These are phyloP conservation scores for Phodopus roborovskii DNA, from an alignment of 2,113 vertebrate species.

Conservation along the genomic window DNA sequence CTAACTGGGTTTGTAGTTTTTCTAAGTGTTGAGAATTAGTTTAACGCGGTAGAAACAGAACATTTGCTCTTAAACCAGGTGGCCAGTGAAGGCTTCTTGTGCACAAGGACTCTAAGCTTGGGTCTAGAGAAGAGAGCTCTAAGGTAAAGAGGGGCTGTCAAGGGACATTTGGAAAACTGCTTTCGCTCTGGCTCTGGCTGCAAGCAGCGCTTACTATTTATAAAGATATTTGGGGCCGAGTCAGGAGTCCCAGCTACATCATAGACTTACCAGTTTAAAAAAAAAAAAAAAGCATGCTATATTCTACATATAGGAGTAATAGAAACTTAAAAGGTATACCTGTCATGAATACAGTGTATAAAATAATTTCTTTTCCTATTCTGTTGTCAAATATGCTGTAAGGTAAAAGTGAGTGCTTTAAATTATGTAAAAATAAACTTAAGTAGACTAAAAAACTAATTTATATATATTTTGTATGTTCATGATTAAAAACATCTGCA, in stretches of 20 bases:
- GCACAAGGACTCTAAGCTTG: neutral
- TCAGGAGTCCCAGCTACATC: neutral
- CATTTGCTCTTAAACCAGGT: neutral
- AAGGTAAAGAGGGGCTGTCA: neutral
- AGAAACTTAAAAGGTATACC: neutral
- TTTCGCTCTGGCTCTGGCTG: neutral
- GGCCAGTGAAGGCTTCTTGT: neutral
- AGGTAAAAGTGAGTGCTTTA: conserved; percentile 22
- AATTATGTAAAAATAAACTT: conserved; percentile 1
- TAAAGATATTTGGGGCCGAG: neutral
- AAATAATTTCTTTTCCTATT: neutral
- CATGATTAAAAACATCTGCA: conserved; percentile 8
- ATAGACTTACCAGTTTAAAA: neutral
- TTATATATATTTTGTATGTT: conserved; percentile 12
- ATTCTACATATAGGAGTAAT: neutral
- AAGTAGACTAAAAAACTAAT: neutral
- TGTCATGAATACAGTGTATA: neutral
- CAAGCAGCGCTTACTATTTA: neutral
- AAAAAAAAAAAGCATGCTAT: neutral
- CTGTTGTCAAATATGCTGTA: neutral
- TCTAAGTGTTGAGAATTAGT: neutral
- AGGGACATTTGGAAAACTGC: neutral
- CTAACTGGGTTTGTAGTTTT: neutral
- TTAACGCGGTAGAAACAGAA: conserved; percentile 32
- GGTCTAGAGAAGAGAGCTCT: conserved; percentile 7